Conservation (phyloP, 2,797 vertebrate species). For the Muscicapa comitata region DNA sequence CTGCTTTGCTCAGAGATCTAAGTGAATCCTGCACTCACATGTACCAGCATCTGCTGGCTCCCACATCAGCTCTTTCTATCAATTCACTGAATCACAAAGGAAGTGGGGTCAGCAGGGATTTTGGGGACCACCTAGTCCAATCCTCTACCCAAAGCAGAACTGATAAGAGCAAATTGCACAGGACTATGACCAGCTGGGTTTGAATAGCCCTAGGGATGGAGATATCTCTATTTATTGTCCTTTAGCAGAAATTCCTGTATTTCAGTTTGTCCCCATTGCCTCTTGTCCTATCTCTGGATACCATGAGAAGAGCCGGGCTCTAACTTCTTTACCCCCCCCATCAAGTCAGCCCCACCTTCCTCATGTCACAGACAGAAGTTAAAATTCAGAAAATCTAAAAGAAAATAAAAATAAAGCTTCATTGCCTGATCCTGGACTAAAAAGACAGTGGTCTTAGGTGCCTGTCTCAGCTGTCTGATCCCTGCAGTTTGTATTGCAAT, state of each 20-base stretch:
- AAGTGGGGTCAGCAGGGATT: not conserved
- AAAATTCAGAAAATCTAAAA: not conserved
- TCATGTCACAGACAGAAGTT: not conserved
- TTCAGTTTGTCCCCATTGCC: not conserved
- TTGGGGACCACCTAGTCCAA: not conserved
- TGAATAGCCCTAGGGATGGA: not conserved
- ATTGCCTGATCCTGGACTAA: not conserved
- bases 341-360: not conserved
- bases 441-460: not conserved
- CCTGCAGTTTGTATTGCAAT: not conserved
- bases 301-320: not conserved
- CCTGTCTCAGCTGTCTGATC: not conserved
- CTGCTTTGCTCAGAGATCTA: not conserved
- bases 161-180: not conserved
- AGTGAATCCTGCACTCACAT: not conserved
- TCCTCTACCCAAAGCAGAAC: not conserved
- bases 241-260: not conserved
- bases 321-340: not conserved
- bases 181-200: rapidly evolving
- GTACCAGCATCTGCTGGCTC: not conserved
- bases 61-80: not conserved
- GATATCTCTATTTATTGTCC: not conserved
- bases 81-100: not conserved
- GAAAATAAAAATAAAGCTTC: not conserved
- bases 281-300: not conserved